Base-by-base conservation (phyloP, 2,113 vertebrate species). In the Gnathonemus echidnorhynchus region DNA sequence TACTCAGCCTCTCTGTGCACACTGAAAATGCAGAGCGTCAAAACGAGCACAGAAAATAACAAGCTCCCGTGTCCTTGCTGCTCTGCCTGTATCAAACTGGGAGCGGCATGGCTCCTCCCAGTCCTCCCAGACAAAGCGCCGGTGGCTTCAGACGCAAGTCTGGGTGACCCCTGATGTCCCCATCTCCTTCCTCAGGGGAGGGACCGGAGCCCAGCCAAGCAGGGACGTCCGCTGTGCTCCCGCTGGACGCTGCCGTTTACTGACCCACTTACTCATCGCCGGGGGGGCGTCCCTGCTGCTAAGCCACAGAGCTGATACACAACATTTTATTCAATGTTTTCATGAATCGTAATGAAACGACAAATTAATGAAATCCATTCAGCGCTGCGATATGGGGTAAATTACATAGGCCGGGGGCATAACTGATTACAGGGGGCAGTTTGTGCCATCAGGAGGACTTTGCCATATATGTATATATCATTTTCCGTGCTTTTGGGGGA, bases 61-160 rank as follows among this genome's bases (percentile, higher is more conserved):
- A 80, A 4, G 13, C 35, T 39, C 39, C 19, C 5, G 35, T 1
- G 6, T 27, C 21, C 50, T 87, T 39, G 6, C 27, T 5, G 35
- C 48, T 87, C 31, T 52, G 50, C 50, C 46, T 8, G 13, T 35
- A 87, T 15, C 24, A 87, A 31, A 53, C 86, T 52, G 86, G 21
- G 48, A 87, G 86, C 31, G 21, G 83, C 42, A 48, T 0, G 42
- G 45, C 83, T 85, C 83, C 39, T 85, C 83, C 39, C 83, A 46
- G 83, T 48, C 49, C 8, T 87, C 24, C 49, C 45, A 87, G 86
- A 87, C 86, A 53, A 87, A 87, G 86, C 31, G 24, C 85, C 96
- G 94, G 96, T 94, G 95, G 95, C 95, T 95, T 85, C 39, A 85
- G 77, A 42, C 19, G 39, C 35, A 83, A 56, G 35, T n/a, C 48